These are phyloP conservation scores for Sylvilagus bachmani DNA, from an alignment of 2,113 vertebrate species.

Conservation along the genomic window DNA sequence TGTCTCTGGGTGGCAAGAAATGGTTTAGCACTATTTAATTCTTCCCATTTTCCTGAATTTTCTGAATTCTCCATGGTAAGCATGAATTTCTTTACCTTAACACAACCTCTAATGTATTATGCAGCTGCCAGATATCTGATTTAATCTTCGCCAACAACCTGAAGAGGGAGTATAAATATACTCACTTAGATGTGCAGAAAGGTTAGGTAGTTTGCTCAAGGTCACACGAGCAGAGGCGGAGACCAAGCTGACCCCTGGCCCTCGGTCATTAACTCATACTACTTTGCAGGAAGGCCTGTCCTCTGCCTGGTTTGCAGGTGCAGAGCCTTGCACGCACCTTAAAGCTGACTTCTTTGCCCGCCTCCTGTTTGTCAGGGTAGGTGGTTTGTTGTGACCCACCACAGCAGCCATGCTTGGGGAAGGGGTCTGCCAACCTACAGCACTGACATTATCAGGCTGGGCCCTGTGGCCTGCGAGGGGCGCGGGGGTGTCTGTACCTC, in stretches of 20 bases:
- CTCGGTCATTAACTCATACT: neutral
- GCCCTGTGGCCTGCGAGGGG: neutral
- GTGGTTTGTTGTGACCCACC: neutral
- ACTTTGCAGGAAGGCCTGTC: neutral
- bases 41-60: conserved; percentile 68
- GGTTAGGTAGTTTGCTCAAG: conserved; percentile 43
- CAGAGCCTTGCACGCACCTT: neutral
- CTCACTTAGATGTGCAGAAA: conserved; percentile 34
- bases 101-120: conserved; percentile 64
- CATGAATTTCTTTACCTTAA: conserved; percentile 59
- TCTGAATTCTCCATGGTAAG: conserved; percentile 45
- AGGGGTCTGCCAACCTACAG: neutral
- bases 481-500: neutral
- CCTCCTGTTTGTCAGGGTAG: neutral
- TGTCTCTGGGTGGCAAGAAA: conserved; percentile 57
- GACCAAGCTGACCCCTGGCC: neutral
- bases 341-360: neutral
- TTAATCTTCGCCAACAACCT: conserved; percentile 54
- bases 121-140: conserved; percentile 62
- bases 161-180: conserved; percentile 22
- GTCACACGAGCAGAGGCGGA: conserved; percentile 2
- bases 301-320: neutral
- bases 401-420: neutral
- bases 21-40: conserved; percentile 61
- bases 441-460: neutral